phyloP scores from a whole-genome alignment of 1,140 invertebrate genomes.

The Cyclina sinensis region DNA sequence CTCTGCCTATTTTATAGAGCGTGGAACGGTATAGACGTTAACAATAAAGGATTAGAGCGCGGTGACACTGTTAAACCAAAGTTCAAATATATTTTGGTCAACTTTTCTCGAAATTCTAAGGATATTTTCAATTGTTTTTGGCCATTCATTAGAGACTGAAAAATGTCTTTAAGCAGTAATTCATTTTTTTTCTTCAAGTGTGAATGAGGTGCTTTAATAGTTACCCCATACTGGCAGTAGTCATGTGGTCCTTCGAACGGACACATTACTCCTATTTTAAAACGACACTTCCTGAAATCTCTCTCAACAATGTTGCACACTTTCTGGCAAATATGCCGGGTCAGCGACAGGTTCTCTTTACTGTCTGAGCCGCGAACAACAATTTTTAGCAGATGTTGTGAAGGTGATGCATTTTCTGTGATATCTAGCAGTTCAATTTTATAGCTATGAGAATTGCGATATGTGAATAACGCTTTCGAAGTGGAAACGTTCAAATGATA shows the following conservation, averaged over 20 bases:
- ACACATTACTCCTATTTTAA: constrained; percentile 69
- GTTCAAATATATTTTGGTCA: no score
- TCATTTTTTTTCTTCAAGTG: no score
- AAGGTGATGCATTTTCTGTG: constrained; percentile 19
- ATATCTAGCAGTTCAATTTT: constrained; percentile 69
- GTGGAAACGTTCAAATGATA: constrained; percentile 67
- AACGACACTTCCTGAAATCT: constrained; percentile 71
- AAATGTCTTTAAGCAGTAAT: no score
- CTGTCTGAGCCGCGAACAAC: constrained; percentile 56
- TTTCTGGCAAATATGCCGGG: constrained; percentile 40
- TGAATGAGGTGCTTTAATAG: no score
- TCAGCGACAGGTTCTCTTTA: neutral
- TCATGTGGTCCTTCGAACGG: constrained; percentile 71
- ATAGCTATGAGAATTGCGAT: constrained; percentile 58
- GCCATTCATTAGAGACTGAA: no score
- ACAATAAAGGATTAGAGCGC: no score
- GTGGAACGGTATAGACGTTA: no score
- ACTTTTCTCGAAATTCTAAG: no score
- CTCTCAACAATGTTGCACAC: constrained; percentile 69
- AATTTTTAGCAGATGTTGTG: constrained; percentile 71
- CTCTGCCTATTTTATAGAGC: no score
- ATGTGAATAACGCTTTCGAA: constrained; percentile 69
- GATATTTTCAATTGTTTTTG: no score
- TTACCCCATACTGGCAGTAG: constrained; percentile 63
- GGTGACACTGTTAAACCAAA: no score